Base-by-base conservation (phyloP, 2,797 vertebrate species). In the Okamejei kenojei region DNA sequence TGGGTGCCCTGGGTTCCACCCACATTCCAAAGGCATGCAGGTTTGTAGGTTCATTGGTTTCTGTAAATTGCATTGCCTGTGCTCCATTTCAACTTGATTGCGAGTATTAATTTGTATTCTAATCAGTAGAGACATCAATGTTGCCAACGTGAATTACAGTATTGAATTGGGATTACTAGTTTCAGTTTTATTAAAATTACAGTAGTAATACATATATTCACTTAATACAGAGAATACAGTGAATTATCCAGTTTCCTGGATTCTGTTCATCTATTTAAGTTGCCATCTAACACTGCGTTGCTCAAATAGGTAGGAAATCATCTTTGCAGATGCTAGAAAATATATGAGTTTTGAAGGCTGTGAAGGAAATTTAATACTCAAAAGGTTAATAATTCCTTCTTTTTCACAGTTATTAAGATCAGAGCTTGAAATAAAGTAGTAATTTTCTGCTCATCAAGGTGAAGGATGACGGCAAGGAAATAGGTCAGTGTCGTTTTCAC, bases 301-400 rank as follows among this genome's bases (percentile, higher is more conserved):
- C 65, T 68, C 63, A 90, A 38, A 71, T 32, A 38, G 65, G 65
- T 65, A 71, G 86, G 86, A 90, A 90, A 90, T 90, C 61, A 71
- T 38, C 63, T 71, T 90, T 90, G 19, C 86, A 90, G 65, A 90
- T 90, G 86, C 71, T 71, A 90, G 32, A 71, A 90, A 71, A 71
- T 23, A 19, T 71, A 58, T 0, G 9, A 9, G 63, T 90, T 90
- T 90, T 90, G 65, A 71, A 90, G 71, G 86, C 65, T 71, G 63
- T 29, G 65, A 90, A 90, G 86, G 86, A 71, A 90, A 65, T 71
- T 35, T 11, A 71, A 71, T 71, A 90, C 86, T 90, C 65, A 29
- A 90, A 90, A 65, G 86, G 86, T 90, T 38, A 90, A 90, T 71
- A 90, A 71, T 90, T 90, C 86, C 86, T 71, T 90, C 65, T 68